Conservation (phyloP, 2,797 vertebrate species). For the Trematomus bernacchii region DNA sequence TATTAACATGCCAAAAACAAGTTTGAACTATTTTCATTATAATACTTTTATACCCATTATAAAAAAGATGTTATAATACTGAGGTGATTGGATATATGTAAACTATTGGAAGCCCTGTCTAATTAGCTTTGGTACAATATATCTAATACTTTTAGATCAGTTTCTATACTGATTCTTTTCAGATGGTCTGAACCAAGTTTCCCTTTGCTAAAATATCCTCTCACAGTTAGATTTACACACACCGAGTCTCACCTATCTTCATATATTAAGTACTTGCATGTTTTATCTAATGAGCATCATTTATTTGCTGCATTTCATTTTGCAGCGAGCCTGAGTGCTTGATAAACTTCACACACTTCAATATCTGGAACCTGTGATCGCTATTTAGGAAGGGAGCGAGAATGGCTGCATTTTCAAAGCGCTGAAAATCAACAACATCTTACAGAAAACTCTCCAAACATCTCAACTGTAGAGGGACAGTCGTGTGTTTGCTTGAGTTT, state of each 20-base stretch:
- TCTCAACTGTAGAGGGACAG: constrained; percentile 34
- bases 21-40: neutral
- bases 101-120: too few relatives aligned
- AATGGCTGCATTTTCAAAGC: constrained; percentile 34
- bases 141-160: too few relatives aligned
- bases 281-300: constrained; percentile 12
- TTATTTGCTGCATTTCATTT: constrained; percentile 14
- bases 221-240: neutral
- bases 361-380: neutral
- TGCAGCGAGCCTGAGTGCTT: neutral
- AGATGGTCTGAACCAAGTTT: too few relatives aligned
- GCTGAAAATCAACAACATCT: constrained; percentile 28
- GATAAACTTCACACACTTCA: constrained; percentile 12
- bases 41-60: too few relatives aligned
- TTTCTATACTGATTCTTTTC: too few relatives aligned
- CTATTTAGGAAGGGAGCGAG: neutral
- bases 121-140: too few relatives aligned
- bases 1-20: constrained; percentile 13
- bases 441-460: constrained; percentile 24
- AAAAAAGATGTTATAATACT: too few relatives aligned
- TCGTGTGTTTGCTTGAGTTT: too few relatives aligned
- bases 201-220: too few relatives aligned
- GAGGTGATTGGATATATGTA: too few relatives aligned
- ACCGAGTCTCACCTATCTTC: neutral
- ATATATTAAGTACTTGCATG: constrained; percentile 16